Evolutionary conservation across 2,888 invertebrate species (phyloP), one percentile per base, ranked within the genome.

Genomic region (Hedychridium roseum): DNA sequence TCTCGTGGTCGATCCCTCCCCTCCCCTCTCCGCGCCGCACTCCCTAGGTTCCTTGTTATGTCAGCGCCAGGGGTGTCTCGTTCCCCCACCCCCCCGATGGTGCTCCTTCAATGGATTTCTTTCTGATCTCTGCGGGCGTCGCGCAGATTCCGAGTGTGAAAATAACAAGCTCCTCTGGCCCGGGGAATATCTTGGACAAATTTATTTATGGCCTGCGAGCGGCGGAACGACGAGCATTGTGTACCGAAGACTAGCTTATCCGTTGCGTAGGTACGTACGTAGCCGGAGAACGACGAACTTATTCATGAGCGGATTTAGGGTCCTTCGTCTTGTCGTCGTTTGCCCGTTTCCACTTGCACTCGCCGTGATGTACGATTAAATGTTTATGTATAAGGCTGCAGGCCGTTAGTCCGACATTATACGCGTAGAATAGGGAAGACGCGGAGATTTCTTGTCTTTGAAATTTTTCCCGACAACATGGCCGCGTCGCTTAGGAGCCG

Each of bases 161-260:
- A 76, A 75, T 78, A 77, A 78, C 76, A 73, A 77, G 75, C 71
- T 66, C 40, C 55, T 27, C 34, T 59, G 48, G 50, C 43, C 45
- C 47, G 53, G 48, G 48, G 54, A 52, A 55, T 64, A 60, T 57
- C 58, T 56, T 60, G 54, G 57, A 52, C 57, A 63, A 68, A 71
- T 71, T 71, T 70, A 68, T 69, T 67, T 68, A 60, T 57, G 53
- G 43, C 45, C 44, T 35, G 30, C 17, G 51, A 44, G 44, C 20
- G 27, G 40, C 16, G 16, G 31, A 43, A 49, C 30, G 47, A 34
- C 5, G 52, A 11, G 43, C 31, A 56, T 48, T 38, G 52, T 51
- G 58, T 50, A 49, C 32, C 43, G 34, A 44, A 55, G 50, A 47
- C 34, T 28, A 30, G 47, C 38, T 41, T 21, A 27, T 23, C 14